Base-by-base conservation (phyloP, 2,113 vertebrate genomes). In the Crotalus helleri region DNA sequence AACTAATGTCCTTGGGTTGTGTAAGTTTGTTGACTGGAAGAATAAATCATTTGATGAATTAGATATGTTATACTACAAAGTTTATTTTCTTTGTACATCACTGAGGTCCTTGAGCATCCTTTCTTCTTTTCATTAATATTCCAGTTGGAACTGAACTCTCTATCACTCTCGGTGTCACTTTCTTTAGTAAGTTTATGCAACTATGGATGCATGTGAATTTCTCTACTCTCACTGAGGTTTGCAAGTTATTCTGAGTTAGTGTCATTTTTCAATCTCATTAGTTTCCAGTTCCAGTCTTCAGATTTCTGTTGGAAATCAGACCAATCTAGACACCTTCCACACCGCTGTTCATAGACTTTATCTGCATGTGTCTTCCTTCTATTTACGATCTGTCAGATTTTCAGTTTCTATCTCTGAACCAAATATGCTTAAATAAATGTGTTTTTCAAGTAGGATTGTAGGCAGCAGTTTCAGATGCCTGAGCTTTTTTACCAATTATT, bases 371-470 rank as follows among this genome's bases (percentile, higher is more conserved):
- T 59, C 33, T 85, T 39, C 24, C 49, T 85, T 89, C 9, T 44
- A 88, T 92, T 92, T 90, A 58, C n/a, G 61, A 46, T 46, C 81
- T 92, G 87, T 85, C 93, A 92, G 93, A 24, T 92, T 93, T 86
- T 90, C 74, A 49, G 39, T 87, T 81, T 53, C 87, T 86, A 74
- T 59, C 33, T 53, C 61, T 61, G 17, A 54, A 33, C 85, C 89
- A 88, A 74, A 90, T 58, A 49, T 92, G n/a, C 54, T 44, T 81
- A 53, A 90, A 87, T 39, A 59, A 90, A 85, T 88, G 61, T 87
- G 44, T 88, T 94, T 94, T 91, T 57, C 89, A 91, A 53, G 6
- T 88, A 55, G 61, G 81, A 69, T 87, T 87, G 51, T 44, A 87
- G 29, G 12, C 13, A 17, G 33, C 91, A 74, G 17, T 90, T 90